Evolutionary conservation across 2,888 invertebrate genomes (phyloP).

Genomic region (Lampropteryx suffumata): DNA sequence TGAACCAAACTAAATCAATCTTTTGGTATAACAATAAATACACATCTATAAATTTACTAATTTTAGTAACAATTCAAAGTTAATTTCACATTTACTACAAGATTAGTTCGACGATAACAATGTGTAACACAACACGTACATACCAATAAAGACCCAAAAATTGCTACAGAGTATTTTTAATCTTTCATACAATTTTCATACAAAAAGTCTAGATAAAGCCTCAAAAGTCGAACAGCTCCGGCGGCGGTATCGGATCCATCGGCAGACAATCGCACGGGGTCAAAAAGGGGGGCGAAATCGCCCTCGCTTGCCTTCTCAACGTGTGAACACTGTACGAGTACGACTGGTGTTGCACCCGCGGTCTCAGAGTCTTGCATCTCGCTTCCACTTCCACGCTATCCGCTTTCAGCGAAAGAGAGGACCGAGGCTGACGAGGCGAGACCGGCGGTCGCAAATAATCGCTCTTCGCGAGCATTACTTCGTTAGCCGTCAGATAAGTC

Average conservation of each 20-base stretch:
- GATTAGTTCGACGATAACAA: background rate
- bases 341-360: constrained; percentile 43
- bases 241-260: constrained; percentile 68
- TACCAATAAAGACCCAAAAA: background rate
- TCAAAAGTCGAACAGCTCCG: constrained; percentile 64
- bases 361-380: constrained; percentile 37
- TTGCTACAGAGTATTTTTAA: constrained; percentile 2
- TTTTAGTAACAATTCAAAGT: too few relatives aligned
- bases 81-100: too few relatives aligned
- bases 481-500: constrained; percentile 8
- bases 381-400: constrained; percentile 47
- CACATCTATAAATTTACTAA: too few relatives aligned
- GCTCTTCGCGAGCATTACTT: constrained; percentile 15
- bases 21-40: too few relatives aligned
- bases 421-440: constrained; percentile 55
- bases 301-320: constrained; percentile 46
- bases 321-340: constrained; percentile 57
- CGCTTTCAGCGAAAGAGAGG: constrained; percentile 59
- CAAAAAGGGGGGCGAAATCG: constrained; percentile 47
- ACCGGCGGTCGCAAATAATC: constrained; percentile 38
- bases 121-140: background rate
- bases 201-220: background rate
- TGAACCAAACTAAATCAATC: too few relatives aligned
- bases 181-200: constrained; percentile 10
- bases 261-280: constrained; percentile 63